Evolutionary conservation across 1,140 invertebrate genomes (phyloP).

Genomic region (Ylistrum balloti): DNA sequence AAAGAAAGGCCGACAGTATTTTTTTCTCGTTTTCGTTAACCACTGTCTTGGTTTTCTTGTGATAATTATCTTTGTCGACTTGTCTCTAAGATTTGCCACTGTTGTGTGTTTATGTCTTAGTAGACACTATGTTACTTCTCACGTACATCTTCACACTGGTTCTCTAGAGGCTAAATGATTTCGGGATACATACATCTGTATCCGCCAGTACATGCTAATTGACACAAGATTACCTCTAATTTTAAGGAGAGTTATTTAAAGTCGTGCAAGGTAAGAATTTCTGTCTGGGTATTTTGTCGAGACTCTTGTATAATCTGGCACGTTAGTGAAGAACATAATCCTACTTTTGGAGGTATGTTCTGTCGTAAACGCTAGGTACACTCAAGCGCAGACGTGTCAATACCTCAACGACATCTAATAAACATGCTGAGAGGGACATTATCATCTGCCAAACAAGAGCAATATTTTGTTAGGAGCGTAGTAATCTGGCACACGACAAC

Average conservation of each 20-base stretch:
- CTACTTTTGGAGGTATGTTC: neutral
- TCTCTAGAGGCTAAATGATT: too few relatives aligned
- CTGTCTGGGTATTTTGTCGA: neutral
- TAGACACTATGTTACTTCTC: too few relatives aligned
- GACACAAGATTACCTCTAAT: neutral
- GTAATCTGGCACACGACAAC: neutral
- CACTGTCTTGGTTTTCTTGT: too few relatives aligned
- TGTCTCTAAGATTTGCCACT: too few relatives aligned
- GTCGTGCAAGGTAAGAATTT: neutral
- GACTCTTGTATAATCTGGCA: neutral
- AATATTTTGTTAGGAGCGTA: constrained; percentile 4
- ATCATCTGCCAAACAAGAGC: neutral
- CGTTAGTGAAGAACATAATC: neutral
- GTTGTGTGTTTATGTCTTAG: too few relatives aligned
- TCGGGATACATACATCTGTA: neutral
- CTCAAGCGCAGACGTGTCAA: neutral
- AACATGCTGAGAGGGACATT: neutral
- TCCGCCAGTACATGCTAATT: neutral
- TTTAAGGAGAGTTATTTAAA: neutral
- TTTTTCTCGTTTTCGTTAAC: too few relatives aligned
- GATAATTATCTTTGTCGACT: too few relatives aligned
- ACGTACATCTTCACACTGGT: too few relatives aligned
- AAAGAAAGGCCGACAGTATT: too few relatives aligned
- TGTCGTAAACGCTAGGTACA: neutral
- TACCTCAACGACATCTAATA: neutral